Evolutionary conservation across 2,888 invertebrate species (phyloP).

Genomic region (Lordiphosa andalusiaca): DNA sequence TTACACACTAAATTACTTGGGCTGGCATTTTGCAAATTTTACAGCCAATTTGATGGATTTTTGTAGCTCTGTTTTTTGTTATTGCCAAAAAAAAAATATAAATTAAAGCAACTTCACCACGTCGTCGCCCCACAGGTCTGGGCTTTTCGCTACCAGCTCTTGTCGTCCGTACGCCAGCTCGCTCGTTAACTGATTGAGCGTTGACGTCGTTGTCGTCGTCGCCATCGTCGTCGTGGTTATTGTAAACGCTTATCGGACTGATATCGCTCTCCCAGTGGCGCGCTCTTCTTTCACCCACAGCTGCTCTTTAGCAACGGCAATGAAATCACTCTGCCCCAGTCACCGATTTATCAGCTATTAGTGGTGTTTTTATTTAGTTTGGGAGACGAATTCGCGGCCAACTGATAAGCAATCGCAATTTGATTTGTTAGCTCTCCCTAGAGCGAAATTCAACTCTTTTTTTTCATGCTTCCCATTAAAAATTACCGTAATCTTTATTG

Average conservation of each 20-base stretch:
- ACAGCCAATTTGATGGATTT: slow-evolving; percentile 35
- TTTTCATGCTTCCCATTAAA: background rate
- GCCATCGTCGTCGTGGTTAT: slow-evolving; percentile 4
- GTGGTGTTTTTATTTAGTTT: slow-evolving; percentile 31
- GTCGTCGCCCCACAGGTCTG: slow-evolving; percentile 49
- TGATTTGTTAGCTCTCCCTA: slow-evolving; percentile 10
- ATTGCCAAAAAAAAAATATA: slow-evolving; percentile 14
- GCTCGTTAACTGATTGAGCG: slow-evolving; percentile 65
- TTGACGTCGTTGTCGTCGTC: slow-evolving; percentile 43
- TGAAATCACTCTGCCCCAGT: slow-evolving; percentile 38
- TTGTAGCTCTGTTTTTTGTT: slow-evolving; percentile 21
- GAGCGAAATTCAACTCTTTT: too few relatives aligned
- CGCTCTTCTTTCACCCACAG: slow-evolving; percentile 38
- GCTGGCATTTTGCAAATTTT: slow-evolving; percentile 50
- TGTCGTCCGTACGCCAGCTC: slow-evolving; percentile 46
- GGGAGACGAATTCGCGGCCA: slow-evolving; percentile 22
- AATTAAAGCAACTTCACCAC: slow-evolving; percentile 51
- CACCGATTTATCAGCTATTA: slow-evolving; percentile 53
- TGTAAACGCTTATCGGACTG: slow-evolving; percentile 54
- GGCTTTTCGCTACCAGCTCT: slow-evolving; percentile 26
- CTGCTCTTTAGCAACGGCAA: slow-evolving; percentile 14
- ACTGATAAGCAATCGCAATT: slow-evolving; percentile 41
- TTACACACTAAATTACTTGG: slow-evolving; percentile 35
- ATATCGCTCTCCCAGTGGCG: slow-evolving; percentile 23
- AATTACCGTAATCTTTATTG: slow-evolving; percentile 1